phyloP scores from a whole-genome alignment of 2,113 vertebrate genomes.

The Gila orcuttii region DNA sequence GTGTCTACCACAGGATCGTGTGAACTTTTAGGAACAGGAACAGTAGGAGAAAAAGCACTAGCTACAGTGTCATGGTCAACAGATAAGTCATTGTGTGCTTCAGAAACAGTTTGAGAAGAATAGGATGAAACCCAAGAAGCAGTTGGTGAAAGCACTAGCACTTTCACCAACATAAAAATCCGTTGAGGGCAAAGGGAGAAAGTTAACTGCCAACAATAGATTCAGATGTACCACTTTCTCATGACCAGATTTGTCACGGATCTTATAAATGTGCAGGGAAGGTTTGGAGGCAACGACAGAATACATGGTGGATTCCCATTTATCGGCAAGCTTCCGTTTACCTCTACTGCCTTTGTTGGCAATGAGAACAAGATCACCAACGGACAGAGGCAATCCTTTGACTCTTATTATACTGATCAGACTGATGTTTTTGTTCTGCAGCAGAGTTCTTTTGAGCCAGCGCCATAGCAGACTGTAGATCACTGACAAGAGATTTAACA shows the following conservation, averaged over 20 bases:
- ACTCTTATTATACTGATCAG: not conserved
- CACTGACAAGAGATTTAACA: too few species aligned
- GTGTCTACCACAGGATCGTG: too few species aligned
- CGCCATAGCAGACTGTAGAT: too few species aligned
- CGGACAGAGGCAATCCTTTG: not conserved
- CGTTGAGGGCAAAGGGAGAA: too few species aligned
- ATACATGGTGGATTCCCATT: too few species aligned
- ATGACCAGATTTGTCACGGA: not conserved
- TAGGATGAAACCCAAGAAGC: not conserved
- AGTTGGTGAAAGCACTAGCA: too few species aligned
- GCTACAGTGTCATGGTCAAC: not conserved
- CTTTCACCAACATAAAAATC: too few species aligned
- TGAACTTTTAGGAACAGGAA: too few species aligned
- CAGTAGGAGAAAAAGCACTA: not conserved
- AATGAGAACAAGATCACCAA: not conserved
- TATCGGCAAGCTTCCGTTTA: not conserved
- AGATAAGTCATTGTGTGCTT: not conserved
- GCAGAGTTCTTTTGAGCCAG: too few species aligned
- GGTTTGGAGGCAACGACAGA: too few species aligned
- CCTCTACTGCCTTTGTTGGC: not conserved
- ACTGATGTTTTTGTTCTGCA: too few species aligned
- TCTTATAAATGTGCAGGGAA: not conserved
- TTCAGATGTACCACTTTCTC: not conserved
- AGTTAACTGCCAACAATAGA: not conserved
- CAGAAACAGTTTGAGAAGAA: not conserved